Conservation (phyloP, 2,888 invertebrate species). For the Epinotia ramella region DNA sequence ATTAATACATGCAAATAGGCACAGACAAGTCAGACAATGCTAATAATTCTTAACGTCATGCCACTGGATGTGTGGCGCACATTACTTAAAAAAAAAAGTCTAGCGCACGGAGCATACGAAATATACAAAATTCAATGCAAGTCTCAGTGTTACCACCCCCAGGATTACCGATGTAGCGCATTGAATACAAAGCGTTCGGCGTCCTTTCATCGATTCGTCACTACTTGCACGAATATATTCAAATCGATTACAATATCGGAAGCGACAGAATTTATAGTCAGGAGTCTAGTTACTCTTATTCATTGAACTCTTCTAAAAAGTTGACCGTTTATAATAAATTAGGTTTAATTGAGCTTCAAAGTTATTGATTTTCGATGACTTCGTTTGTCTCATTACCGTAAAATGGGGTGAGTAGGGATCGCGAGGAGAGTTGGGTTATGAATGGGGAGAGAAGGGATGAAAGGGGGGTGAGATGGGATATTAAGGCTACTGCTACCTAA, state of each 20-base stretch:
- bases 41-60: slow-evolving; percentile 14
- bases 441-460: too few relatives aligned
- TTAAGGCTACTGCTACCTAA: too few relatives aligned
- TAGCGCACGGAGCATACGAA: slow-evolving; percentile 23
- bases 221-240: background rate
- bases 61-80: slow-evolving; percentile 20
- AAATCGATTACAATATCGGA: slow-evolving; percentile 23
- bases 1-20: background rate
- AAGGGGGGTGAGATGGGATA: too few relatives aligned
- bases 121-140: slow-evolving; percentile 35
- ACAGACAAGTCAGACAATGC: background rate
- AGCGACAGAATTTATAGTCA: slow-evolving; percentile 20
- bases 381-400: slow-evolving; percentile 16
- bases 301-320: background rate
- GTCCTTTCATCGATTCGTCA: slow-evolving; percentile 30
- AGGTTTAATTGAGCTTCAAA: slow-evolving; percentile 21
- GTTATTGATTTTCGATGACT: slow-evolving; percentile 11
- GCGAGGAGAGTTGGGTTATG: too few relatives aligned
- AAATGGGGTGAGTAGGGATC: too few relatives aligned
- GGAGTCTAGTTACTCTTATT: too few relatives aligned
- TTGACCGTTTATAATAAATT: slow-evolving; percentile 32
- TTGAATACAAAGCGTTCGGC: slow-evolving; percentile 39
- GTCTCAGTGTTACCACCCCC: slow-evolving; percentile 41
- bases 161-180: slow-evolving; percentile 25
- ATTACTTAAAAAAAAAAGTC: slow-evolving; percentile 29